Evolutionary conservation across 2,113 vertebrate species (phyloP), one percentile per base, ranked within the genome.

Genomic region (Corythoichthys intestinalis): DNA sequence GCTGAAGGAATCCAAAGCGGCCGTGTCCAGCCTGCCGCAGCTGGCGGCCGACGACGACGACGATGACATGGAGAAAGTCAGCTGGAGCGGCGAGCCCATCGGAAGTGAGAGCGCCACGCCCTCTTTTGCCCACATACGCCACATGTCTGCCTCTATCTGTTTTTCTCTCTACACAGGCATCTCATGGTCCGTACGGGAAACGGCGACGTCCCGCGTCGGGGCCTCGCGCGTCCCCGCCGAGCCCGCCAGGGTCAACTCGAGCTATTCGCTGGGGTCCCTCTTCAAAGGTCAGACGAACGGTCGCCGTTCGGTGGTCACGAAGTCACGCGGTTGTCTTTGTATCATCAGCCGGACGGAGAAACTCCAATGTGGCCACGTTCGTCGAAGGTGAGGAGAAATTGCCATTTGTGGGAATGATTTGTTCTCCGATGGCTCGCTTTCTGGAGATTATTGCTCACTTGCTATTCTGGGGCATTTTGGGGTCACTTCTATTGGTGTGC

Each of bases 71-170:
- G 94, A 96, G 85, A 94, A 90, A 83, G 93, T 98, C 90, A 97
- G 90, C 92, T 99, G 97, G 96, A 98, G 93, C 0, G 96, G 97
- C n/a, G 96, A 98, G 10, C 95, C 94, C 1, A 90, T 98, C 53
- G 96, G 94, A 81, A 98, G 97, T 99, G 92, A 94, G 96, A 69
- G 12, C 54, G 1, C 9, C 35, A 28, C 20, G 13, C 4, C 0
- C 0, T 52, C 20, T 20, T 9, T 8, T 7, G 0, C 53, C 2
- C 20, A 7, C 53, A 6, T n/a, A 4, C n/a, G 52, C 12, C 56
- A 12, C 56, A 1, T 10, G 1, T 20, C 3, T 6, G 20, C 10
- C 10, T 9, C 53, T 5, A 1, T 10, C 52, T 4, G 5, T 7
- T 17, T 17, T 17, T 4, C 8, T 12, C 4, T 60, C 15, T 73